Evolutionary conservation across 2,888 invertebrate species (phyloP).

Genomic region (Elysia crispata): DNA sequence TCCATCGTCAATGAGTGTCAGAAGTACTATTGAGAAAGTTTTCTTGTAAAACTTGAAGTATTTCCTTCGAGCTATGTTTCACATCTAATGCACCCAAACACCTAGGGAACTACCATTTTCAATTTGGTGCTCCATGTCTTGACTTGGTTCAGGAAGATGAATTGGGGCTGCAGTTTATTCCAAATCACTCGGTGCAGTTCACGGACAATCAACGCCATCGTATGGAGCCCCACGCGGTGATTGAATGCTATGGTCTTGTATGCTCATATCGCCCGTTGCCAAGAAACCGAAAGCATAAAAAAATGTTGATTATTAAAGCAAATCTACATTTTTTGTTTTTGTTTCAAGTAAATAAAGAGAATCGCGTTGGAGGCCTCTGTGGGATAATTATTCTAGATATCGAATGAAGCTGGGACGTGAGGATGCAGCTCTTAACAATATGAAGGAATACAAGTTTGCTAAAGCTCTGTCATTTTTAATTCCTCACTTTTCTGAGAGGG

Average conservation of each 20-base stretch:
- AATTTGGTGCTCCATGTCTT: not conserved
- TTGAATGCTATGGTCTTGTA: slow-evolving; percentile 33
- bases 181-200: slow-evolving; percentile 17
- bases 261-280: slow-evolving; percentile 32
- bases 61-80: not conserved
- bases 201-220: not conserved
- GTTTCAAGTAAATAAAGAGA: not conserved
- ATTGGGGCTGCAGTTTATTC: not conserved
- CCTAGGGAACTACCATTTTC: not conserved
- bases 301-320: not conserved
- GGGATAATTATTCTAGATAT: not conserved
- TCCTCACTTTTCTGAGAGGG: not conserved
- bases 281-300: slow-evolving; percentile 15
- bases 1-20: not conserved
- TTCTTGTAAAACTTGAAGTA: slow-evolving; percentile 9
- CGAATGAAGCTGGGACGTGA: not conserved
- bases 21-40: slow-evolving; percentile 4
- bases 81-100: not conserved
- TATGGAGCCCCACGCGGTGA: slow-evolving; percentile 12
- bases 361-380: not conserved
- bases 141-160: slow-evolving; percentile 1
- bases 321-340: slow-evolving; percentile 2
- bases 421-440: not conserved
- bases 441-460: slow-evolving; percentile 1
- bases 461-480: not conserved